phyloP scores from a whole-genome alignment of 2,113 vertebrate genomes.

The Sapajus apella region DNA sequence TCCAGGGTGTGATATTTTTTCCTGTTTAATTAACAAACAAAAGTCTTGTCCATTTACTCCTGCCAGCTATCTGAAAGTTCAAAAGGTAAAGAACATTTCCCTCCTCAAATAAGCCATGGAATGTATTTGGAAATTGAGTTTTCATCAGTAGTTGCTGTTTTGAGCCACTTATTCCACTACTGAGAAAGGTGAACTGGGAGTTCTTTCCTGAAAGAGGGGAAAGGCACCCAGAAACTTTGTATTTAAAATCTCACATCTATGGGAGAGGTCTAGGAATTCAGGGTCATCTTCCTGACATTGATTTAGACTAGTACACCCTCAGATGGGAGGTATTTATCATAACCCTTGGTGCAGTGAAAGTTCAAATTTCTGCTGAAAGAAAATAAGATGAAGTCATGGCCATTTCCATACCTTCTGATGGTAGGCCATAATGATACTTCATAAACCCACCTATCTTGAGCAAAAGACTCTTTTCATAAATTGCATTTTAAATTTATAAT shows the following conservation, averaged over 20 bases:
- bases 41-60: neutral
- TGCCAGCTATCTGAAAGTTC: conserved; percentile 69
- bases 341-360: neutral
- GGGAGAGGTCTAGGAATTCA: neutral
- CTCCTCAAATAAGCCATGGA: conserved; percentile 55
- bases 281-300: neutral
- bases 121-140: conserved; percentile 41
- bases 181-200: conserved; percentile 29
- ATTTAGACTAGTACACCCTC: neutral
- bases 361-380: neutral
- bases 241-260: neutral
- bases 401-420: neutral
- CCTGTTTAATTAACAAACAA: conserved; percentile 66
- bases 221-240: neutral
- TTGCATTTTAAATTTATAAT: neutral
- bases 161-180: conserved; percentile 19
- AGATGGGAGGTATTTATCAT: no score
- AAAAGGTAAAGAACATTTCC: conserved; percentile 68
- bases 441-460: neutral
- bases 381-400: neutral
- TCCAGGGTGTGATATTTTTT: conserved; percentile 44
- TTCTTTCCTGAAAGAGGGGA: conserved; percentile 43
- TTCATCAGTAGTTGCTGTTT: conserved; percentile 10
- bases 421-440: neutral
- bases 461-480: neutral